Conservation (phyloP, 1,140 invertebrate genomes). For the Drosophila sp. region DNA sequence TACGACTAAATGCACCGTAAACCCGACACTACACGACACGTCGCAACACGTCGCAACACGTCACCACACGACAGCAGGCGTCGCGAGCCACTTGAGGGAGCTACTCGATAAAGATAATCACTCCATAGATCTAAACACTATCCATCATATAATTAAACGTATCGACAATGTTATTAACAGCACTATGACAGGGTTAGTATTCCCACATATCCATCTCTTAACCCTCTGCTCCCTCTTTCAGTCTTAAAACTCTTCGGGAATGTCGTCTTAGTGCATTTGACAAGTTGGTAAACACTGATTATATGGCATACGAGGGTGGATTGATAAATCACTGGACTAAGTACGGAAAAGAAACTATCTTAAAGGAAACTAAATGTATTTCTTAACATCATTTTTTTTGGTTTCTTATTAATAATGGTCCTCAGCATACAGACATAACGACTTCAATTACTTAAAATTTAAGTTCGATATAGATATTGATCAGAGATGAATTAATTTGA, state of each 20-base stretch:
- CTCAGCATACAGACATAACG: neutral
- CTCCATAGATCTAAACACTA: conserved; percentile 15
- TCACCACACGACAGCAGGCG: neutral
- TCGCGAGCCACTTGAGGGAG: conserved; percentile 42
- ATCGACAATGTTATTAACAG: conserved; percentile 63
- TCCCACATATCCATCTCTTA: neutral
- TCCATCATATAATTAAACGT: conserved; percentile 71
- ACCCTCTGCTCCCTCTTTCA: neutral
- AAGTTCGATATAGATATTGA: no score
- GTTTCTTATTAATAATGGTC: no score
- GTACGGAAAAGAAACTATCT: no score
- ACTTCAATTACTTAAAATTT: no score
- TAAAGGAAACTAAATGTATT: no score
- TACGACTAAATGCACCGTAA: conserved; percentile 31
- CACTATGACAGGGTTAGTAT: conserved; percentile 21
- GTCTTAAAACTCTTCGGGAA: neutral
- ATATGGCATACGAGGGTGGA: no score
- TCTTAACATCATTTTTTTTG: no score
- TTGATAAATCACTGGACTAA: no score
- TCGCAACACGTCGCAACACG: conserved; percentile 11
- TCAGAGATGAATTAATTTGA: no score
- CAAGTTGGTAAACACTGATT: conserved; percentile 63
- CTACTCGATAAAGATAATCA: conserved; percentile 43
- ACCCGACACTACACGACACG: conserved; percentile 19
- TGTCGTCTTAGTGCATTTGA: conserved; percentile 34